Conservation (phyloP, 23 tunicate species). For the Halocynthia roretzi region DNA sequence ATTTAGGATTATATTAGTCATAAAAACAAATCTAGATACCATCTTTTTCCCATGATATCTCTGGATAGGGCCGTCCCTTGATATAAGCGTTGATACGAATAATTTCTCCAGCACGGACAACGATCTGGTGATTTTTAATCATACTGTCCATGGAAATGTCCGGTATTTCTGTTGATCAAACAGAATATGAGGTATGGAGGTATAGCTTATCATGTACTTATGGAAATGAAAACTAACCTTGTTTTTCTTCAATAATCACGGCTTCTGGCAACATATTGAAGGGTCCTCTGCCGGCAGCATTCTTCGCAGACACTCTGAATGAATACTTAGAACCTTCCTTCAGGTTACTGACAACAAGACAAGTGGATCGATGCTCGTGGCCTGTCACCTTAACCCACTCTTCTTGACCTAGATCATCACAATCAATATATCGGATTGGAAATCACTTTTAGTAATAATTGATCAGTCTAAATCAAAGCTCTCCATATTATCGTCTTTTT, state of each 20-base stretch:
- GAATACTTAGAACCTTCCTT: constrained; percentile 30
- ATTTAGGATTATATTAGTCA: not conserved
- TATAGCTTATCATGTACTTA: not conserved
- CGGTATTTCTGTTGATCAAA: constrained; percentile 32
- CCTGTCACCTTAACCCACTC: constrained; percentile 70
- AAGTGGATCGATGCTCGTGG: constrained; percentile 46
- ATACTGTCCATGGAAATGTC: constrained; percentile 34
- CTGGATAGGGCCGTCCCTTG: constrained; percentile 64
- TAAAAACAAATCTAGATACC: not conserved
- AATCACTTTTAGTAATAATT: no score
- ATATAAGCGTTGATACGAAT: constrained; percentile 46
- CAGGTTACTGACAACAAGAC: constrained; percentile 37
- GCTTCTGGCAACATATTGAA: constrained; percentile 37
- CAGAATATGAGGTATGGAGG: not conserved
- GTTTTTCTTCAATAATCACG: constrained; percentile 39
- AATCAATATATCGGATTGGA: no score
- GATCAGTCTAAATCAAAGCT: no score
- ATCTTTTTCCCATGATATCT: constrained; percentile 58
- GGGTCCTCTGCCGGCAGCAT: constrained; percentile 69
- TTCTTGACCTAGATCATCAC: constrained; percentile 20
- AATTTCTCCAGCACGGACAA: constrained; percentile 53
- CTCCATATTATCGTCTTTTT: no score
- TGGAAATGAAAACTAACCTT: constrained; percentile 2
- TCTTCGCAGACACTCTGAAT: constrained; percentile 70
- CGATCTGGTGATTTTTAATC: constrained; percentile 41